phyloP scores from a whole-genome alignment of 2,113 vertebrate genomes.

The Mungos mungo region DNA sequence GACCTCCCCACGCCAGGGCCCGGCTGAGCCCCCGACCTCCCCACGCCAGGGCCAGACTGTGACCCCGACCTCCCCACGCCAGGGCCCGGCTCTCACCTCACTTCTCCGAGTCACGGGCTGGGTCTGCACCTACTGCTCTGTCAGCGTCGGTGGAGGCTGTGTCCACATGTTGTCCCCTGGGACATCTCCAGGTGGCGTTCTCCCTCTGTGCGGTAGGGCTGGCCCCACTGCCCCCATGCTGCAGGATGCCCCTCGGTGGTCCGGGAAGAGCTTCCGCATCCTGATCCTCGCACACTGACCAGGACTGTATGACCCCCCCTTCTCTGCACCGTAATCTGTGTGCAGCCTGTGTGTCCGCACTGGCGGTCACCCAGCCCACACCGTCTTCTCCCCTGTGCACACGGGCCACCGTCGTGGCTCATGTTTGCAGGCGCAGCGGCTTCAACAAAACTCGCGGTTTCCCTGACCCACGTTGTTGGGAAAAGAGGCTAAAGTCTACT shows the following conservation, averaged over 20 bases:
- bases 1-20: too few relatives aligned
- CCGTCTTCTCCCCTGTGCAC: neutral
- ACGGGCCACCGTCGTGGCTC: fast-evolving
- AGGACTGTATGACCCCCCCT: neutral
- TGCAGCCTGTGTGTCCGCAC: neutral
- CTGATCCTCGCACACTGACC: neutral
- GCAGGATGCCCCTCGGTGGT: neutral
- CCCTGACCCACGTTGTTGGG: neutral
- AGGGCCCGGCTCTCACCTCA: neutral
- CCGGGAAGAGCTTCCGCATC: too few relatives aligned
- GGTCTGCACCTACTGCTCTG: too few relatives aligned
- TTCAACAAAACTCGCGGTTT: neutral
- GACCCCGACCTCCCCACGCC: too few relatives aligned
- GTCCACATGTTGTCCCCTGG: neutral
- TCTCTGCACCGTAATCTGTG: neutral
- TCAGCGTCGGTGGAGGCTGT: neutral
- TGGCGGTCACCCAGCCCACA: neutral
- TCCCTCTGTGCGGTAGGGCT: neutral
- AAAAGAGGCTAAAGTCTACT: neutral
- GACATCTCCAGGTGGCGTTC: neutral
- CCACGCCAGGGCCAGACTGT: too few relatives aligned
- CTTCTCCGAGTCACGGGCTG: neutral
- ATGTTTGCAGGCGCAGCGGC: too few relatives aligned
- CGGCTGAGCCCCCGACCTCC: neutral
- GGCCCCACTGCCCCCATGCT: neutral